These are phyloP conservation scores for Phasia obesa DNA, from an alignment of 2,888 invertebrate genomes.

Conservation along the genomic window DNA sequence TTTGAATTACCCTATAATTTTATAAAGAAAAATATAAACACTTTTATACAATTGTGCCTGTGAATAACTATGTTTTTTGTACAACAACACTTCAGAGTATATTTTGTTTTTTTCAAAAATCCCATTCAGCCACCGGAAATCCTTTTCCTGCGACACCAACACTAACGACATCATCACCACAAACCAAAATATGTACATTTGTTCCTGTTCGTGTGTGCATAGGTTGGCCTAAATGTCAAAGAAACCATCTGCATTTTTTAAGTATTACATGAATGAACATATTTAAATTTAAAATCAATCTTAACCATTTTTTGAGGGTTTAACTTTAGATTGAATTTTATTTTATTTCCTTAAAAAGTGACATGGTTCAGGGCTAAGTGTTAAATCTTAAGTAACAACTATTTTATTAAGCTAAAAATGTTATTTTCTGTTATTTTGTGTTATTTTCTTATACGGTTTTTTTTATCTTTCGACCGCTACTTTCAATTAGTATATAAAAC, in stretches of 20 bases:
- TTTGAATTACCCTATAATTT: no score
- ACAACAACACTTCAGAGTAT: conserved; percentile 1
- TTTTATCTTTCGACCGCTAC: no score
- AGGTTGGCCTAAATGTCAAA: conserved; percentile 1
- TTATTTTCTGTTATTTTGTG: no score
- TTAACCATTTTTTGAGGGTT: no score
- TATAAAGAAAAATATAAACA: background rate
- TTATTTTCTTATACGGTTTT: no score
- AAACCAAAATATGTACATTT: background rate
- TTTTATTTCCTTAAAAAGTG: no score
- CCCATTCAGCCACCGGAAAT: conserved; percentile 65
- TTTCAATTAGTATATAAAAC: no score
- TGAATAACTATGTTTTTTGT: conserved; percentile 9
- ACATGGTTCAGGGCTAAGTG: no score
- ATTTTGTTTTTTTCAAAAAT: conserved; percentile 47
- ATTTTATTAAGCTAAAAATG: no score
- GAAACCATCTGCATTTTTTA: conserved; percentile 9
- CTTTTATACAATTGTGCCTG: background rate
- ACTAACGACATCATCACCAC: conserved; percentile 39
- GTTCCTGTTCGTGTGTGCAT: background rate
- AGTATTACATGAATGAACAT: background rate
- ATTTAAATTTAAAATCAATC: background rate
- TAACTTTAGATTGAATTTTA: no score
- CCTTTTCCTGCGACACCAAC: conserved; percentile 65
- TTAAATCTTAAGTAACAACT: no score